Conservation (phyloP, 2,113 vertebrate species). For the Pavo muticus region DNA sequence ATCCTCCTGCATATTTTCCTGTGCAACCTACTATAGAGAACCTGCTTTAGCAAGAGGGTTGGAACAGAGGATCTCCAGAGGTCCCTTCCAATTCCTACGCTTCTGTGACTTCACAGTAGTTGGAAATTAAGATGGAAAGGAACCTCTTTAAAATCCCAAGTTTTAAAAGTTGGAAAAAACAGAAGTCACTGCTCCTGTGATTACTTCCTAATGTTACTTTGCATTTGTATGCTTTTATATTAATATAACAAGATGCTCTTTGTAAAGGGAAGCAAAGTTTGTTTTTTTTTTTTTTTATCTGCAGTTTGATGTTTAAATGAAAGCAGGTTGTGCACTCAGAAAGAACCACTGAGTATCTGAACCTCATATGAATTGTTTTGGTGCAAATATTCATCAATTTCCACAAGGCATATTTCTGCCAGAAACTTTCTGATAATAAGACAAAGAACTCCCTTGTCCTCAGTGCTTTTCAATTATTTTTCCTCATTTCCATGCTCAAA, state of each 20-base stretch:
- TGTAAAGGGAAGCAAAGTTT: background rate
- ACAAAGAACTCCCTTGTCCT: background rate
- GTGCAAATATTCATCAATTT: background rate
- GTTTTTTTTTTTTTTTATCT: background rate
- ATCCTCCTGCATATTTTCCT: too few species aligned
- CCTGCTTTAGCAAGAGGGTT: too few species aligned
- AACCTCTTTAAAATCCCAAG: background rate
- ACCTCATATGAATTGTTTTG: background rate
- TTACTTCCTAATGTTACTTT: background rate
- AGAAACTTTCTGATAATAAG: background rate
- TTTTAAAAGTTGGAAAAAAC: background rate
- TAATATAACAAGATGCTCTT: background rate
- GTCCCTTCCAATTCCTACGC: too few species aligned
- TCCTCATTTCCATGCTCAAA: background rate
- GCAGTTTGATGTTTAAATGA: background rate
- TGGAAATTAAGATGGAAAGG: background rate
- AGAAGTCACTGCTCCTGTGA: background rate
- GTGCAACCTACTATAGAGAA: too few species aligned
- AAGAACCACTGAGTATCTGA: background rate
- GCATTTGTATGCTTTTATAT: background rate
- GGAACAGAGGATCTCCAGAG: too few species aligned
- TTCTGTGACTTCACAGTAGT: background rate
- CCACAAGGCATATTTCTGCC: background rate
- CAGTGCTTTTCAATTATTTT: fast-evolving
- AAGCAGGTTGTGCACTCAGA: background rate